phyloP scores from a whole-genome alignment of 1,140 invertebrate genomes.

The Drosophila funebris region DNA sequence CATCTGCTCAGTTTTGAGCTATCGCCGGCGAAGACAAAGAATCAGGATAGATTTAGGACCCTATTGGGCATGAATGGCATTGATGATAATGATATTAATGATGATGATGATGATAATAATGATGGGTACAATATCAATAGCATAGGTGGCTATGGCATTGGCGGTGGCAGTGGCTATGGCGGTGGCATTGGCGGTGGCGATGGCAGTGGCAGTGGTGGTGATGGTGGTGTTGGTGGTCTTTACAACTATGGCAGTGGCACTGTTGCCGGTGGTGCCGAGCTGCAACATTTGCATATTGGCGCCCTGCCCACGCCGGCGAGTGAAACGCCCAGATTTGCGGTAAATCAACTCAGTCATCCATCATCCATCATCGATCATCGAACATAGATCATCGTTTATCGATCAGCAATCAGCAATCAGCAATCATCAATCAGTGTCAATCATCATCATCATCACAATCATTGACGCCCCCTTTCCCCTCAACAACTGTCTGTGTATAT shows the following conservation, averaged over 20 bases:
- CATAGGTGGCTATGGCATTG: slow-evolving; percentile 59
- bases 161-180: slow-evolving; percentile 20
- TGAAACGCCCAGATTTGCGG: slow-evolving; percentile 83
- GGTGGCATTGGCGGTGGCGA: slow-evolving; percentile 10
- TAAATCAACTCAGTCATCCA: slow-evolving; percentile 75
- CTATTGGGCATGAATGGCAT: slow-evolving; percentile 83
- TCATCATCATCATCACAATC: too few species aligned
- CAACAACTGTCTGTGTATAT: neutral
- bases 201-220: slow-evolving; percentile 29
- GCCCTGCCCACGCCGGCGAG: slow-evolving; percentile 83
- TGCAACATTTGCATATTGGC: slow-evolving; percentile 82
- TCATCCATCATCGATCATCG: slow-evolving; percentile 35
- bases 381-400: neutral
- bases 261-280: slow-evolving; percentile 58
- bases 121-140: slow-evolving; percentile 83
- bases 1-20: slow-evolving; percentile 83
- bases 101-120: slow-evolving; percentile 50
- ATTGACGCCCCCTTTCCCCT: too few species aligned
- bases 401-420: neutral
- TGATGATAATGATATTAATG: slow-evolving; percentile 61
- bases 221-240: slow-evolving; percentile 48
- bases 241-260: slow-evolving; percentile 48
- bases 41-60: slow-evolving; percentile 83
- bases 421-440: neutral
- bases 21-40: slow-evolving; percentile 77